Evolutionary conservation across 2,113 vertebrate genomes (phyloP), one percentile per base, ranked within the genome.

Genomic region (Crocuta crocuta): DNA sequence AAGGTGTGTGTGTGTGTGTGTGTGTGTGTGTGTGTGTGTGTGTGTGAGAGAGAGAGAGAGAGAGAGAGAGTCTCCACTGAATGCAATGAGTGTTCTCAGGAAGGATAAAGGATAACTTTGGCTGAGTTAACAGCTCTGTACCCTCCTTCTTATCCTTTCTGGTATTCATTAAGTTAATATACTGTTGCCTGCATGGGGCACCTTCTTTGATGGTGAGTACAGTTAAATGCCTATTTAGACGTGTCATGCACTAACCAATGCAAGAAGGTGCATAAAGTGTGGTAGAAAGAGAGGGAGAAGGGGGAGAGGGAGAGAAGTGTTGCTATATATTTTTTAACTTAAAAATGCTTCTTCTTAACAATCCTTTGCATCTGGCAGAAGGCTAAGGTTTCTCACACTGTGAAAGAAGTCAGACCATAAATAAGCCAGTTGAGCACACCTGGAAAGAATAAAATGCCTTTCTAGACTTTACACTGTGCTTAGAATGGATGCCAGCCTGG

Each of bases 381-480:
- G 98, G 98, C 98, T 98, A 98, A 98, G 97, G 97, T 98, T 99
- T 99, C 98, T 99, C 55, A 50, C 97, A 95, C 95, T 95, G 83
- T 94, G 98, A 98, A 98, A 97, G 98, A 98, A 99, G 98, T 87
- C 97, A 98, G 97, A 96, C 98, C 98, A 98, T 99, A 99, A 99
- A 99, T 99, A 99, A 99, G 98, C 28, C 96, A 86, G 98, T 96
- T 89, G 85, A 95, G 96, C 97, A 99, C 98, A 99, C 99, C 99
- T 99, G 98, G 98, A 99, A 99, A 94, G 97, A 98, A 98, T 99
- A 98, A 98, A 98, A 96, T 96, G 98, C 95, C 95, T 97, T 98
- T 98, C 95, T 97, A 93, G 98, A 19, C 97, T 97, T 98, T 95
- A 92, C 95, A 58, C 97, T 93, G 97, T 80, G 97, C 98, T 97